Base-by-base conservation (phyloP, 30 jellyfish, hydroid and myxozoan species). In the Rhopilema esculentum region DNA sequence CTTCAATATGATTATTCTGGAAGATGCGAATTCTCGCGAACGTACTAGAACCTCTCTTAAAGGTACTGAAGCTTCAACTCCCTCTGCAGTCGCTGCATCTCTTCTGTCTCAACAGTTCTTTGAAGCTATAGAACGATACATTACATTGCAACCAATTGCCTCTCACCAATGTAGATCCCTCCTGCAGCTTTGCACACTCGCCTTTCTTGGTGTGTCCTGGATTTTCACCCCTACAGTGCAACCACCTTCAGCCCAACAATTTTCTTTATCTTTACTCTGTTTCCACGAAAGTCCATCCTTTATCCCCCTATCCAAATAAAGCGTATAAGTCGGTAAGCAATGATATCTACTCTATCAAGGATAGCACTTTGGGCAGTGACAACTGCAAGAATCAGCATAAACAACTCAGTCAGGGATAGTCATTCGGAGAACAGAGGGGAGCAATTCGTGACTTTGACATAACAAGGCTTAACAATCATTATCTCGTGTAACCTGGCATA, bases 251-350 rank as follows among this genome's bases (percentile, higher is more conserved):
- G 75, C 18, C 22, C 28, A 23, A 57, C 76, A 67, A 68, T 76
- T 48, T 49, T 19, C 24, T 86, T 33, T 6, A 69, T 83, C 25
- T 83, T 86, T n/a, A n/a, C n/a, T n/a, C n/a, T n/a, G n/a, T 80
- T 83, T 83, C 62, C 29, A 67, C 66, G 51, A 82, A 82, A 29
- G 50, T 69, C 84, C 85, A 31, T 50, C 68, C 92, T 8, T 40
- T 83, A 26, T 19, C 91, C 91, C 66, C 26, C 23, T 8, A 84
- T 84, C 88, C 93, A 84, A 28, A 84, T 0, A 50, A 27, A 4
- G 87, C 80, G 52, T 22, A 51, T 33, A 57, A 84, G 64, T 84
- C 93, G 21, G 80, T 84, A 29, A 84, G 63, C 86, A 71, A 1
- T 31, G 29, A 82, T 26, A 17, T 33, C 79, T 4, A 66, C 23